Base-by-base conservation (phyloP, 2,797 vertebrate species). In the Danionella dracula region DNA sequence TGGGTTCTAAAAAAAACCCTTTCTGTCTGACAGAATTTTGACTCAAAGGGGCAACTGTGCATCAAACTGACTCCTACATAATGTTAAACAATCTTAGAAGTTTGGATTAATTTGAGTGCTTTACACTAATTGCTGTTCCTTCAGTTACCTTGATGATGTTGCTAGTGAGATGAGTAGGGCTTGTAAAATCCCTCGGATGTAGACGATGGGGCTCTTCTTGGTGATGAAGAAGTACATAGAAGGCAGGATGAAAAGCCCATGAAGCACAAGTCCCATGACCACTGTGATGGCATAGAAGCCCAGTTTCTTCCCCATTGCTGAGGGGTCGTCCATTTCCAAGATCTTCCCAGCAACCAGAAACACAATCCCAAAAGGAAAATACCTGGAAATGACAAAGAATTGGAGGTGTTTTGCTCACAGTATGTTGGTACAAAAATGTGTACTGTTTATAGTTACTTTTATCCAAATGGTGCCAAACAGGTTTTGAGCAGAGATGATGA, bases 331-430 rank as follows among this genome's bases (percentile, higher is more conserved):
- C 96, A 99, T 99, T 84, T 99, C 96, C 67, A 99, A 75, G 84
- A 99, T 99, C 84, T 99, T 99, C 13, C 96, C 96, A 0, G 96
- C 96, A 10, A 99, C 96, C 80, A 99, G 90, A 81, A 99, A 99
- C 53, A 99, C 96, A 5, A 98, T 99, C 31, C 96, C 96, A 1
- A 99, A 95, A 10, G 96, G 96, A 70, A 99, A 99, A 80, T 99
- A 99, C 94, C 96, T 27, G 3, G 23, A 27, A 6, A 27, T 3
- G 3, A 27, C 6, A 3, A 27, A 27, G 23, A 27, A 27, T 3
- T 27, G 23, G 23, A 6, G 6, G 23, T 27, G 6, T 27, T 27
- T n/a, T n/a, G n/a, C n/a, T n/a, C n/a, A n/a, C n/a, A n/a, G n/a
- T n/a, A n/a, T n/a, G n/a, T n/a, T n/a, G n/a, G n/a, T n/a, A n/a